phyloP scores from a whole-genome alignment of 2,113 vertebrate genomes.

The Bathybates hornii region DNA sequence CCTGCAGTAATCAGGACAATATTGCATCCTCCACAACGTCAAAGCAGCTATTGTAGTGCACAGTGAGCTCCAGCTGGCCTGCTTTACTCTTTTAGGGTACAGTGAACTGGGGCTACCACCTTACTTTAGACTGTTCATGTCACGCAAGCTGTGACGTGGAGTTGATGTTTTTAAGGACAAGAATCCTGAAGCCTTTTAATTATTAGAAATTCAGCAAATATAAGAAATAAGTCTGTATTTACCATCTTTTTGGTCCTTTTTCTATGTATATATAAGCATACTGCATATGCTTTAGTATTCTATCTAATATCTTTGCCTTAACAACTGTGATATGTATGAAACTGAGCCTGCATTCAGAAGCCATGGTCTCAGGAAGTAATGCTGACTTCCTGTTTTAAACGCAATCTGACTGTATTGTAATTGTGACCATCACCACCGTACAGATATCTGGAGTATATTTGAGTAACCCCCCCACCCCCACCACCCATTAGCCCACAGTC shows the following conservation, averaged over 20 bases:
- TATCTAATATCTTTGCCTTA: background rate
- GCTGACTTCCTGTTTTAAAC: background rate
- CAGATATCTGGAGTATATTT: background rate
- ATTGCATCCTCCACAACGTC: conserved; percentile 4
- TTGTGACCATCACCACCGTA: background rate
- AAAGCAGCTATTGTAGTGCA: background rate
- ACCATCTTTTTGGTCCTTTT: background rate
- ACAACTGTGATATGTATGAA: background rate
- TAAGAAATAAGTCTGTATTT: background rate
- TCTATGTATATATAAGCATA: background rate
- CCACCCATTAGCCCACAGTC: conserved; percentile 2
- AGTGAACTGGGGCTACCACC: background rate
- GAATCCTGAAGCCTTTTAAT: background rate
- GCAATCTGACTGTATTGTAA: background rate
- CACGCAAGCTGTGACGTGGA: background rate
- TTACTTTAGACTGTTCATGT: background rate
- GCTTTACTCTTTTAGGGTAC: conserved; percentile 37
- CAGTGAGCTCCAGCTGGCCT: conserved; percentile 59
- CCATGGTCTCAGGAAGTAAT: background rate
- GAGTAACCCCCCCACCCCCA: background rate
- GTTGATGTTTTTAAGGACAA: background rate
- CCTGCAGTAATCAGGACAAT: conserved; percentile 61
- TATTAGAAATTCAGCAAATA: background rate
- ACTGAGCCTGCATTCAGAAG: background rate
- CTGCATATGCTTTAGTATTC: background rate